phyloP scores from a whole-genome alignment of 2,888 invertebrate species.

The Leptopilina drosophilae region DNA sequence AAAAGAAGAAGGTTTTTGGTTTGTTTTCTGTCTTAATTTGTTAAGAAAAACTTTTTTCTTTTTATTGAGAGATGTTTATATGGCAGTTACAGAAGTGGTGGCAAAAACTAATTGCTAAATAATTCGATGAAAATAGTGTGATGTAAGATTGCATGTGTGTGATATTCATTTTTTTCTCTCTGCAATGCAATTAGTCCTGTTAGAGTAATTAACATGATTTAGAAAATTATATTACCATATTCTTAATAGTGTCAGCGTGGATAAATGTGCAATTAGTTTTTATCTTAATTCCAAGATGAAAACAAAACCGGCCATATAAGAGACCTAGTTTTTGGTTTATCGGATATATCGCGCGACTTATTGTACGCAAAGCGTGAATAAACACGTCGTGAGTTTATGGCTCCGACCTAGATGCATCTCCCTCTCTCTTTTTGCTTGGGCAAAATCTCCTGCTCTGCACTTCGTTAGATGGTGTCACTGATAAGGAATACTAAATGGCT shows the following conservation, averaged over 20 bases:
- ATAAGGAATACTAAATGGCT: neutral
- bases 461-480: neutral
- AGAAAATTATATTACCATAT: conserved; percentile 5
- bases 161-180: no score
- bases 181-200: neutral
- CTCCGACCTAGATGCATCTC: conserved; percentile 20
- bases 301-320: neutral
- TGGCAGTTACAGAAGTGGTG: no score
- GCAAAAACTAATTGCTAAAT: no score
- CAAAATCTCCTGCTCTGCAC: neutral
- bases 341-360: neutral
- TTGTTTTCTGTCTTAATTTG: no score
- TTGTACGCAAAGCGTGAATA: conserved; percentile 21
- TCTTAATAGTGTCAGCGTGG: no score
- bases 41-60: no score
- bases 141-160: no score
- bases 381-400: neutral
- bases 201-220: neutral
- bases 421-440: no score
- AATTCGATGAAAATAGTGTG: no score
- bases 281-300: neutral
- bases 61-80: no score
- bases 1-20: no score
- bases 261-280: conserved; percentile 18
- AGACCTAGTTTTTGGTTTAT: conserved; percentile 32